A percentile compares a stretch with the other conserved stretches of the same genome.
These are phyloP conservation scores for Acridotheres tristis DNA, from an alignment of 2,797 vertebrate genomes.

Conservation along the genomic window DNA sequence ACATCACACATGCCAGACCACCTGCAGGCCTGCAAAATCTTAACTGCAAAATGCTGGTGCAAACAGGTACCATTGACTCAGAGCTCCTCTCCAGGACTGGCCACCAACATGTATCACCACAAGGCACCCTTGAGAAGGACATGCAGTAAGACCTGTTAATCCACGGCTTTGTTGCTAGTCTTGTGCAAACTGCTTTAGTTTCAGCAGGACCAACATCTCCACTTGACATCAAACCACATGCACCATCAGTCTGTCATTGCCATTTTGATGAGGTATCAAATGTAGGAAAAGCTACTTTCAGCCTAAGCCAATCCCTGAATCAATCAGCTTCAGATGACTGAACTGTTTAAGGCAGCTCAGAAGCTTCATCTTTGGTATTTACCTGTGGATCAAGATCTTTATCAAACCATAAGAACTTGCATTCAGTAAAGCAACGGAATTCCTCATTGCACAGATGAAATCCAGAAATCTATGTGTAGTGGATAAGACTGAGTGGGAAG, in stretches of 20 bases:
- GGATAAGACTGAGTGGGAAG: neutral
- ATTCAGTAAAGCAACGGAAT: neutral
- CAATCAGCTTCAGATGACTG: neutral
- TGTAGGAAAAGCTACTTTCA: neutral
- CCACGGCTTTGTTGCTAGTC: neutral
- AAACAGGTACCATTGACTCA: neutral
- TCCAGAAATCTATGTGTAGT: neutral
- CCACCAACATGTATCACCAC: neutral
- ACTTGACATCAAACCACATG: neutral
- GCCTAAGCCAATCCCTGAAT: neutral
- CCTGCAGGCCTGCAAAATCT: neutral
- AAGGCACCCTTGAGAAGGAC: neutral
- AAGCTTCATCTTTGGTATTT: neutral
- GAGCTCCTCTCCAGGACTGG: neutral
- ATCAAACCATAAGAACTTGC: neutral
- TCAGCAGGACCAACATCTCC: neutral
- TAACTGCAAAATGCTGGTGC: neutral
- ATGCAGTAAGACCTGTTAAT: neutral
- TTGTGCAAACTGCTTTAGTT: conserved; percentile 12
- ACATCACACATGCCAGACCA: neutral
- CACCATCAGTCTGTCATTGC: neutral
- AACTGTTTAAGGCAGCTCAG: neutral
- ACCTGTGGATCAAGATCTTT: neutral
- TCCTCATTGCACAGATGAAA: neutral
- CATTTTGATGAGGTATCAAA: neutral